Evolutionary conservation across 2,113 vertebrate genomes (phyloP), one percentile per base, ranked within the genome.

Genomic region (Oxyura jamaicensis): DNA sequence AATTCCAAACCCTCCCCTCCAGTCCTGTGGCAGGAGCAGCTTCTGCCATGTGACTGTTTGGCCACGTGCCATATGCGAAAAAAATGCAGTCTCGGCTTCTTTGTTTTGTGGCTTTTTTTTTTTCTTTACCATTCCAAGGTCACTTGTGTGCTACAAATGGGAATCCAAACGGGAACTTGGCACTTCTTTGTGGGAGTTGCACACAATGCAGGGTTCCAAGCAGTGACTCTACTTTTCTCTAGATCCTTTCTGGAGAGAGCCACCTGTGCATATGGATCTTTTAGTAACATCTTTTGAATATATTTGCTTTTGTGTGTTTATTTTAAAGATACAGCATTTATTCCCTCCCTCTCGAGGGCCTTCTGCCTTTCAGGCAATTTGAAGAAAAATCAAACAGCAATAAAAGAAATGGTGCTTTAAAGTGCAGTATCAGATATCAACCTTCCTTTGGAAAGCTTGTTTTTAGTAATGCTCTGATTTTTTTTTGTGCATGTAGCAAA

Each of bases 401-500:
- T 67, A 44, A 60, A 91, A 66, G 59, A 68, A 85, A 60, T 11
- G 5, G 50, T 69, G 46, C 65, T 82, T 90, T 46, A 13, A 91
- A 90, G 35, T 26, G 13, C 10, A 3, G 3, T 72, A 69, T 65
- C 22, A 15, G 31, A 66, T 88, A 83, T 86, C 26, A 11, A 1
- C 7, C 28, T 48, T 75, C 36, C 69, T 77, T 53, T 26, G 55
- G n/a, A 87, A 83, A 79, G n/a, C 69, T 91, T 12, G 2, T 87
- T 87, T 58, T 86, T 74, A 50, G 82, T 36, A 58, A 56, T 65
- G 42, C 15, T 59, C 44, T 14, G 1, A 39, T 48, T 83, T 90
- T 39, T 39, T 91, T 91, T 91, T 93, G 74, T 71, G 79, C 17
- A 6, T 83, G 50, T 36, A 92, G 42, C 21, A 36, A 76, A 73